Base-by-base conservation (phyloP, 1,140 invertebrate genomes). In the Elymnias hypermnestra region DNA sequence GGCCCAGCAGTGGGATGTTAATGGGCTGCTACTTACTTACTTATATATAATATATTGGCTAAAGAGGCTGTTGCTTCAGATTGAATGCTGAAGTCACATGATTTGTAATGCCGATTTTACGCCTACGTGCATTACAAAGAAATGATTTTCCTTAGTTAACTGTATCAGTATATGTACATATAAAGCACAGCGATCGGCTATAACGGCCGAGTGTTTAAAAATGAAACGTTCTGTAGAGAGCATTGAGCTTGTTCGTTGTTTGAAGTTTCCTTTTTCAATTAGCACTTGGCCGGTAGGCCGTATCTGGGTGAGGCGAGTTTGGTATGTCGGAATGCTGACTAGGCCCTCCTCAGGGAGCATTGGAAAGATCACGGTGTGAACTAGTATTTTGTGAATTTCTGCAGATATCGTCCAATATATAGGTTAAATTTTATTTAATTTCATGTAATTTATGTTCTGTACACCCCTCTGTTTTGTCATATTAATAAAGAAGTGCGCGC, bases 211-310 rank as follows among this genome's bases (percentile, higher is more conserved):
- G 48, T 78, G 68, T 78, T 83, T 81, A 82, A 84, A 82, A 84
- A 82, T 82, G 79, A 83, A 83, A 77, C 75, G 71, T 82, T 75
- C 68, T 74, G 73, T 78, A 62, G 72, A 74, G 79, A 84, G 77
- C 81, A 74, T 73, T 82, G 77, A 78, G 81, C 81, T 66, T 59
- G 68, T 58, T 75, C 69, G 74, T 78, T 83, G 79, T 81, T 79
- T 74, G 71, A 83, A 58, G 77, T 84, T 82, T 76, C 72, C 81
- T 79, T 78, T 82, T 59, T 63, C 81, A 84, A 84, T 84, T 84
- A 84, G 71, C 81, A 79, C 81, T 63, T 60, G 69, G 71, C 75
- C 74, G 73, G 72, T 68, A 66, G 75, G 72, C 75, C 75, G 81
- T 83, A 83, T 78, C 81, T 82, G 81, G 77, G 81, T 79, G 79